These are phyloP conservation scores for Poeciliopsis turrubarensis DNA, from an alignment of 2,113 vertebrate species.

Conservation along the genomic window DNA sequence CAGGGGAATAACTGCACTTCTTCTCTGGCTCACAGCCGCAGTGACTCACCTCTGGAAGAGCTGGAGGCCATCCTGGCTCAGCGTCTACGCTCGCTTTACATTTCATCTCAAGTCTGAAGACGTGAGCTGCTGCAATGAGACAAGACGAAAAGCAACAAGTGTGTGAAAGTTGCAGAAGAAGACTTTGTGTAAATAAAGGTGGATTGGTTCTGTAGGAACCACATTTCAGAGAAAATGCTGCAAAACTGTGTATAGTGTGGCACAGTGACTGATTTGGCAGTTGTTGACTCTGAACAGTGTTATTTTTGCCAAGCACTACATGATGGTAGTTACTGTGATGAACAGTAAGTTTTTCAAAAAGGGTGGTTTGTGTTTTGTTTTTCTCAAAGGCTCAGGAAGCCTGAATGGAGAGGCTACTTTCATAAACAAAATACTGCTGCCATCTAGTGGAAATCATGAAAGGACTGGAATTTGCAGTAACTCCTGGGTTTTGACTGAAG, in stretches of 20 bases:
- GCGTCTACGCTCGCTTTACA: constrained; percentile 86
- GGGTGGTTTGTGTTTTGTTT: constrained; percentile 16
- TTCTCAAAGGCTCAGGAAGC: constrained; percentile 50
- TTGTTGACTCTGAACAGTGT: constrained; percentile 20
- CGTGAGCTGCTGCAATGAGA: constrained; percentile 3
- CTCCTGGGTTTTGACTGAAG: constrained; percentile 33
- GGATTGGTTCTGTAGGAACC: background rate
- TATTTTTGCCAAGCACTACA: constrained; percentile 3
- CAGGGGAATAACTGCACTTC: constrained; percentile 61
- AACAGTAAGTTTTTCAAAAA: background rate
- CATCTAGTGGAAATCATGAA: constrained; percentile 62
- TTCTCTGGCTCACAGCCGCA: constrained; percentile 54
- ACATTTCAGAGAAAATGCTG: constrained; percentile 15
- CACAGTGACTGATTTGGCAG: constrained; percentile 13
- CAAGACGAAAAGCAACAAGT: constrained; percentile 5
- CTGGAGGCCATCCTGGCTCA: constrained; percentile 86
- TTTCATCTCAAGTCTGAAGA: constrained; percentile 89
- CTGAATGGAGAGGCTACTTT: constrained; percentile 27
- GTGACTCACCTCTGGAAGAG: constrained; percentile 86
- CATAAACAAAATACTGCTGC: constrained; percentile 55
- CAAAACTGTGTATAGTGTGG: background rate
- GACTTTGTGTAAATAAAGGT: background rate
- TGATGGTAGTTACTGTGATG: constrained; percentile 11
- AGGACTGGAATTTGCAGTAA: constrained; percentile 1
- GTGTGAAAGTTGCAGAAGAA: background rate